Conservation (phyloP, 2,888 invertebrate genomes). For the Plagiodera versicolora region DNA sequence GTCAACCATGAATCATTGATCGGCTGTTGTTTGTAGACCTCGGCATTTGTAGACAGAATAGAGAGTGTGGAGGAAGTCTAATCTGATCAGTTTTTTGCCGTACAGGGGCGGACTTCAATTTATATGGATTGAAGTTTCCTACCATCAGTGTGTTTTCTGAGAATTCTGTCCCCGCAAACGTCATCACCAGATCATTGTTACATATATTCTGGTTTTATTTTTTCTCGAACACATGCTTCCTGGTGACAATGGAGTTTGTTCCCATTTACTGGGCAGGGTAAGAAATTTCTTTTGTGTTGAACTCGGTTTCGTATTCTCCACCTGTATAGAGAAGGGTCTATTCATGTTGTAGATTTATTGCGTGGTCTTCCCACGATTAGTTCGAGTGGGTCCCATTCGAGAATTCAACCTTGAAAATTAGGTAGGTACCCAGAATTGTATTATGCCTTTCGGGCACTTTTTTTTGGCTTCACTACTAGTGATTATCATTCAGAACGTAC, state of each 20-base stretch:
- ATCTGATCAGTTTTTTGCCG: neutral
- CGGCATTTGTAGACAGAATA: neutral
- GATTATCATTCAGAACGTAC: no score
- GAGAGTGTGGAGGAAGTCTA: constrained; percentile 8
- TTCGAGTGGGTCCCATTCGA: no score
- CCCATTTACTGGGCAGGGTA: neutral
- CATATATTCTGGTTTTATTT: neutral
- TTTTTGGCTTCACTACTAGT: no score
- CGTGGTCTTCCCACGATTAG: no score
- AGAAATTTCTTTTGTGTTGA: neutral
- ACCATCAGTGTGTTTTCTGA: no score
- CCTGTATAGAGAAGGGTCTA: neutral
- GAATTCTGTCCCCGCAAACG: no score
- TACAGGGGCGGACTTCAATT: neutral
- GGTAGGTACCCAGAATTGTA: no score
- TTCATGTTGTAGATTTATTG: neutral
- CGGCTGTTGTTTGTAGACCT: constrained; percentile 17
- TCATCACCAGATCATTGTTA: neutral
- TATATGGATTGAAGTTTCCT: no score
- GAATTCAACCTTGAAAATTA: no score
- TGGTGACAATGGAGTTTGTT: neutral
- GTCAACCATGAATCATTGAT: constrained; percentile 30
- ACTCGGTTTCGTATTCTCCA: neutral
- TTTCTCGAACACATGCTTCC: neutral
- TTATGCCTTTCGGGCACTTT: no score